Base-by-base conservation (phyloP, 1,140 invertebrate species). In the Megalonaias nervosa region DNA sequence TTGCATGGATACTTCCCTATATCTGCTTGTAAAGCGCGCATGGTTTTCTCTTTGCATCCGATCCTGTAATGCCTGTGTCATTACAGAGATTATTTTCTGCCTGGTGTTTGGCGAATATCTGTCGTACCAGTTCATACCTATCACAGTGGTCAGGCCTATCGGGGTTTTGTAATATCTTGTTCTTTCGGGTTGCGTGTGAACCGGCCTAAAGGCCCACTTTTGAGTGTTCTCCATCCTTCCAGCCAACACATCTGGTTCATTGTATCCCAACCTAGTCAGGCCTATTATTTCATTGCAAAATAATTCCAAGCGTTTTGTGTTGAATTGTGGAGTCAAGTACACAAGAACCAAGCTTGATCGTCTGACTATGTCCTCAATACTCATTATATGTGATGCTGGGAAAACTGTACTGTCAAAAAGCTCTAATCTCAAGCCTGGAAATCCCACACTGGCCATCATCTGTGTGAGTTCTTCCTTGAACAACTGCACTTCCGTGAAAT, bases 321-420 rank as follows among this genome's bases (percentile, higher is more conserved):
- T 26, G 38, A 59, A 71, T 56, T 77, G 57, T 55, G 9, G 11
- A 26, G 75, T 56, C 19, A 77, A 58, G n/a, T 71, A 71, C 16
- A 72, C 17, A 19, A 77, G 71, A 23, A 77, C 65, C 38, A 77
- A 57, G 38, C 70, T 71, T n/a, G 69, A 71, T 59, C 48, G 71
- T 13, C 65, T 23, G 59, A 77, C 23, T n/a, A 77, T 65, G 55
- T 77, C 75, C 57, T 71, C 68, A 16, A 77, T 58, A 1, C 71
- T 58, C 57, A 67, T 56, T 9, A 77, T 67, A 13, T 71, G 71
- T 16, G 75, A 77, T 48, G 71, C 69, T 15, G 57, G 55, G 23
- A 77, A 77, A n/a, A 60, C 48, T 59, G 71, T 65, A 55, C 75
- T 77, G 70, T 77, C 75, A 67, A 67, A 77, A 5, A 77, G 31